Evolutionary conservation across 1,140 invertebrate genomes (phyloP).

Genomic region (Himalopsyche phryganea): DNA sequence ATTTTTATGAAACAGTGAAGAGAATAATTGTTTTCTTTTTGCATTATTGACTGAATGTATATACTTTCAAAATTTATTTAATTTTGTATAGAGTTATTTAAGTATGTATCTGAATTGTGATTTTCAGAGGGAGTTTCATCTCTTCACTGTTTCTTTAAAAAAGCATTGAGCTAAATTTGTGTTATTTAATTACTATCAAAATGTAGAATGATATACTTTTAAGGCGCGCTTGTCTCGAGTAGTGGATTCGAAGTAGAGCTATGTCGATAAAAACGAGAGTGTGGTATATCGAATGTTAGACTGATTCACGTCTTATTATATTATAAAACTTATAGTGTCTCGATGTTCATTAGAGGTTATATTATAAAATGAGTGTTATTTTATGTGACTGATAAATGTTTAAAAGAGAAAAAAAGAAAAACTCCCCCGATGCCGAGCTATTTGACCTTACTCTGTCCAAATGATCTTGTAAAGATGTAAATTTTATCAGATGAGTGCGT

Average conservation of each 20-base stretch:
- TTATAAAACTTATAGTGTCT: slow-evolving; percentile 14
- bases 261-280: slow-evolving; percentile 12
- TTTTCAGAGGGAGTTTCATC: too few relatives aligned
- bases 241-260: slow-evolving; percentile 7
- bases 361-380: slow-evolving; percentile 13
- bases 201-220: too few relatives aligned
- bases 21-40: too few relatives aligned
- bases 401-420: too few relatives aligned
- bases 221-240: background rate
- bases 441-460: slow-evolving; percentile 26
- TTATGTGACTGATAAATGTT: slow-evolving; percentile 27
- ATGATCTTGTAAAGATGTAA: slow-evolving; percentile 19
- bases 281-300: slow-evolving; percentile 33
- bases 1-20: too few relatives aligned
- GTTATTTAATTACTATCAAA: too few relatives aligned
- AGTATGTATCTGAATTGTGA: too few relatives aligned
- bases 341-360: slow-evolving; percentile 17
- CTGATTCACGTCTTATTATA: slow-evolving; percentile 29
- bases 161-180: too few relatives aligned
- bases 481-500: slow-evolving; percentile 22
- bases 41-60: too few relatives aligned
- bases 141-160: too few relatives aligned
- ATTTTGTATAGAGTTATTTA: too few relatives aligned
- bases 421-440: slow-evolving; percentile 9
- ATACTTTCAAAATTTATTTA: too few relatives aligned